A percentile compares a stretch with the other conserved stretches of the same genome.
phyloP scores from a whole-genome alignment of 2,797 vertebrate species.

The Sebastes cheni region DNA sequence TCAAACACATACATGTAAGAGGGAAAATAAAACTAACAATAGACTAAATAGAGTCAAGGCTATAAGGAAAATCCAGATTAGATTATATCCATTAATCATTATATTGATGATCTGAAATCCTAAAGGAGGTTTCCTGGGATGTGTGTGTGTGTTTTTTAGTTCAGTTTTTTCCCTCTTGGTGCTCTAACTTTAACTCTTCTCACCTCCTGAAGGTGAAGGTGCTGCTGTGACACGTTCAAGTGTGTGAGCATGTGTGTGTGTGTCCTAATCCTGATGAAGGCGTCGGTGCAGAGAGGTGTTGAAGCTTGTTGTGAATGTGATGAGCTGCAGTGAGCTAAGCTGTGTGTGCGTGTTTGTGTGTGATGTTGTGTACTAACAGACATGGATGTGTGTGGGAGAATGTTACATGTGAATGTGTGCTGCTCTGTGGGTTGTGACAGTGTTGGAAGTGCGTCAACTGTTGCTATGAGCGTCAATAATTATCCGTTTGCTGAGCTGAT shows the following conservation, averaged over 20 bases:
- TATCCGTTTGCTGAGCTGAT: not conserved
- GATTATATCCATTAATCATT: not conserved
- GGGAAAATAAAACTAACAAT: not conserved
- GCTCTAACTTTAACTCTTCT: slow-evolving; percentile 30
- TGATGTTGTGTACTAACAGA: not conserved
- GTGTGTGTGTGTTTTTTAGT: not conserved
- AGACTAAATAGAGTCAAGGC: not conserved
- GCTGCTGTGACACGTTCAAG: slow-evolving; percentile 6
- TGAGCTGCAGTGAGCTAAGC: slow-evolving; percentile 31
- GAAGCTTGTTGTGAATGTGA: slow-evolving; percentile 53
- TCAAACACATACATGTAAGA: not conserved
- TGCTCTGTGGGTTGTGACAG: not conserved
- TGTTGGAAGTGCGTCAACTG: not conserved
- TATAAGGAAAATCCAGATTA: not conserved
- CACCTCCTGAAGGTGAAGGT: slow-evolving; percentile 34
- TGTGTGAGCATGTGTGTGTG: not conserved
- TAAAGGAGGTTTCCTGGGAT: not conserved
- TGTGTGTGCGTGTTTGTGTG: not conserved
- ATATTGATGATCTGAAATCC: not conserved
- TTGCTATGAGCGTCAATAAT: not conserved
- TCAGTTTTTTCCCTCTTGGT: not conserved
- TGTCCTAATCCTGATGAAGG: slow-evolving; percentile 44
- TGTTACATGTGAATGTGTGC: not conserved
- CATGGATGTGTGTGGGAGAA: not conserved
- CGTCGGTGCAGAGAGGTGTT: slow-evolving; percentile 52